These are phyloP conservation scores for Galago senegalensis DNA, from an alignment of 2,797 vertebrate genomes.

Conservation along the genomic window DNA sequence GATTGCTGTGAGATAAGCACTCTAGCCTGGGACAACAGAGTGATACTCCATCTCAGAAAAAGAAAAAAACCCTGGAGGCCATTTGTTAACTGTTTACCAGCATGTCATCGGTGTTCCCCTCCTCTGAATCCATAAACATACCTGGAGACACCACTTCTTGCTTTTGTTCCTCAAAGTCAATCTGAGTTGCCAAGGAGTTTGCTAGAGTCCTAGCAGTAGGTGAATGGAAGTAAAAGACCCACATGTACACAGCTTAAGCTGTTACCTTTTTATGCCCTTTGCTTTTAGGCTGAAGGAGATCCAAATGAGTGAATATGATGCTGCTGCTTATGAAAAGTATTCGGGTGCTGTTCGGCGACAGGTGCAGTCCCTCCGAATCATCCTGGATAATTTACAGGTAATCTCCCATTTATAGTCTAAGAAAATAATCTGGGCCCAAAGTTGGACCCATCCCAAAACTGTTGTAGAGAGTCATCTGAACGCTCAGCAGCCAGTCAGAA, in stretches of 20 bases:
- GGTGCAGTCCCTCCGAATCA: constrained; percentile 95
- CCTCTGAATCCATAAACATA: constrained; percentile 58
- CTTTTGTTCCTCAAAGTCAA: neutral
- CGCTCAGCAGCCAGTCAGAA: neutral
- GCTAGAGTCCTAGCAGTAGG: neutral
- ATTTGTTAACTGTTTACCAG: neutral
- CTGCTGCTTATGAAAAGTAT: constrained; percentile 94
- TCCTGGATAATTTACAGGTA: constrained; percentile 98
- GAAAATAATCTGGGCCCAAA: constrained; percentile 2
- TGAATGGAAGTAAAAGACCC: neutral
- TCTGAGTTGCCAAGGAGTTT: neutral
- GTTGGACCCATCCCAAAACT: neutral
- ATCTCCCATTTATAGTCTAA: constrained; percentile 20
- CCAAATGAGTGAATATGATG: constrained; percentile 97
- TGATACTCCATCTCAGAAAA: neutral
- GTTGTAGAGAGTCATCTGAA: neutral
- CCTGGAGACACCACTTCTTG: neutral
- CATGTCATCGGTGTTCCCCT: neutral
- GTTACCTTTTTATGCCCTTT: constrained; percentile 26
- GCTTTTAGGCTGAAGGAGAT: constrained; percentile 95
- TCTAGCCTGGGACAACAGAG: too few relatives aligned
- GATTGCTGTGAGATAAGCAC: too few relatives aligned
- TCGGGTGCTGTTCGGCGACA: constrained; percentile 95
- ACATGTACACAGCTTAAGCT: neutral
- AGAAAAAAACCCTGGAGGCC: neutral